Evolutionary conservation across 2,797 vertebrate genomes (phyloP).

Genomic region (Carcharodon carcharias): DNA sequence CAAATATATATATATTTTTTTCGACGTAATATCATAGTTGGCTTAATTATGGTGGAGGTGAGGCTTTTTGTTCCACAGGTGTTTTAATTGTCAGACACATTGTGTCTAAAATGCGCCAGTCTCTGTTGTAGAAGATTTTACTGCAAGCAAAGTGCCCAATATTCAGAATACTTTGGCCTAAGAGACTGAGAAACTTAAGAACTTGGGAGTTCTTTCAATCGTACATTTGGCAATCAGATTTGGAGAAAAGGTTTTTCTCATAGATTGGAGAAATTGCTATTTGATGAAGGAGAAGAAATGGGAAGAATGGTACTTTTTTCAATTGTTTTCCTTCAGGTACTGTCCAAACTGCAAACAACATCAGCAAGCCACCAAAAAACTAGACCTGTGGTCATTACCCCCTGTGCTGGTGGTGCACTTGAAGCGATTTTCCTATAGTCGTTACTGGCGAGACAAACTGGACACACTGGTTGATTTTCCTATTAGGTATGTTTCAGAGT

Average conservation of each 20-base stretch:
- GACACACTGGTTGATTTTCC: conserved; percentile 95
- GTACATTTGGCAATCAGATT: neutral
- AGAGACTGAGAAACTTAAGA: neutral
- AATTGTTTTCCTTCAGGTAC: conserved; percentile 67
- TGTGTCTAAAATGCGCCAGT: neutral
- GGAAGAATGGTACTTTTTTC: neutral
- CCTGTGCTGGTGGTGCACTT: conserved; percentile 92
- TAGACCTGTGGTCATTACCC: conserved; percentile 93
- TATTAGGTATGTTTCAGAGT: conserved; percentile 64
- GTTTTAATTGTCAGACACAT: too few relatives aligned
- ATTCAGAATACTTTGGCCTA: neutral
- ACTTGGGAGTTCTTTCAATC: neutral
- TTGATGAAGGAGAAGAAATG: neutral
- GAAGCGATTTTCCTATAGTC: conserved; percentile 95
- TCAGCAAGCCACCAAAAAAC: conserved; percentile 96
- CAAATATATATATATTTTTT: neutral
- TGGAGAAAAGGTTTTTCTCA: neutral
- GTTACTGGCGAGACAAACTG: conserved; percentile 96
- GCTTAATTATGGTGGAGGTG: neutral
- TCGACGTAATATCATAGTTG: neutral
- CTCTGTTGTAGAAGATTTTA: neutral
- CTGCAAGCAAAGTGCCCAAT: neutral
- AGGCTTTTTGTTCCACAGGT: neutral
- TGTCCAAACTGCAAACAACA: conserved; percentile 98
- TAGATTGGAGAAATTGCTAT: neutral